Evolutionary conservation across 2,888 invertebrate genomes (phyloP).

Genomic region (Balanococcus diminutus): DNA sequence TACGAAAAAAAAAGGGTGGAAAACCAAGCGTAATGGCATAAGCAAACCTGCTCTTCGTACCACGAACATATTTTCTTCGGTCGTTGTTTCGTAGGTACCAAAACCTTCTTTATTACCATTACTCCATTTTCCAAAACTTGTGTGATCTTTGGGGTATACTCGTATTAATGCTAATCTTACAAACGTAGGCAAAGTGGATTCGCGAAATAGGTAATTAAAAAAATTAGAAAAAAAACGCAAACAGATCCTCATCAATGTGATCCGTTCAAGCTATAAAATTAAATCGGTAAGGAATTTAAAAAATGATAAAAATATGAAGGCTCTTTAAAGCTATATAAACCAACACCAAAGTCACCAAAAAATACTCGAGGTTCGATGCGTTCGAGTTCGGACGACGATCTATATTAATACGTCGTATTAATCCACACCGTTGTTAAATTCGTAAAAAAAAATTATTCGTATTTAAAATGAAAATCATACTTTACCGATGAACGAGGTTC

Average conservation of each 20-base stretch:
- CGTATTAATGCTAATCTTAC: not conserved
- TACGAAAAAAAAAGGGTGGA: not conserved
- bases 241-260: not conserved
- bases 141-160: not conserved
- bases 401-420: not conserved
- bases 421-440: slow-evolving; percentile 33
- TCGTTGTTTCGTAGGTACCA: not conserved
- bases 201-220: not conserved
- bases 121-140: not conserved
- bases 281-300: not conserved
- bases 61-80: not conserved
- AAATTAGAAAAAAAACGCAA: not conserved
- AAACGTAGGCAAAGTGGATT: not conserved
- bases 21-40: slow-evolving; percentile 14
- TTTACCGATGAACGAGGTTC: slow-evolving; percentile 2
- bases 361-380: not conserved
- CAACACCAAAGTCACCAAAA: slow-evolving; percentile 11
- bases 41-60: slow-evolving; percentile 20
- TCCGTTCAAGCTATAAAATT: not conserved
- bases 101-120: not conserved
- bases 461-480: slow-evolving; percentile 27
- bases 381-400: not conserved
- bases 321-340: not conserved
- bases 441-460: not conserved
- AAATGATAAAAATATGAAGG: not conserved